Evolutionary conservation across 2,888 invertebrate genomes (phyloP).

Genomic region (Micoletzkya japonica): DNA sequence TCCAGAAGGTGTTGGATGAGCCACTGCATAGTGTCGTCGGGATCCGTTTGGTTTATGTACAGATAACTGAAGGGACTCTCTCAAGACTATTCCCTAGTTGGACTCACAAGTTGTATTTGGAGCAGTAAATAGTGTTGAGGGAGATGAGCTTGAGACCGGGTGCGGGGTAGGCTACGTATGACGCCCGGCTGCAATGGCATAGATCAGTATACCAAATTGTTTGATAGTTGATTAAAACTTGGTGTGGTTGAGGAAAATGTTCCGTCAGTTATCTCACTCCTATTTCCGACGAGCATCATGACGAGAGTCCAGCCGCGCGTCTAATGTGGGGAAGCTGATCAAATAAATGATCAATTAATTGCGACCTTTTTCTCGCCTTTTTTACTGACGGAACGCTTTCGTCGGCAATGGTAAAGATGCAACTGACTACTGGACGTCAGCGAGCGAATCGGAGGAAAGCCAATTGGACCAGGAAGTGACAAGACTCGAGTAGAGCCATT

Average conservation of each 20-base stretch:
- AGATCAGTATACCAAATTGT: slow-evolving; percentile 64
- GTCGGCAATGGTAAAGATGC: too few relatives aligned
- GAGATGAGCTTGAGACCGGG: slow-evolving; percentile 57
- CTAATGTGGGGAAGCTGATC: too few relatives aligned
- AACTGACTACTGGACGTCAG: slow-evolving; percentile 47
- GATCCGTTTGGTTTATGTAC: slow-evolving; percentile 81
- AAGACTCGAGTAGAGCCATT: slow-evolving; percentile 82
- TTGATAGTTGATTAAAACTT: slow-evolving; percentile 52
- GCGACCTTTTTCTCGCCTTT: too few relatives aligned
- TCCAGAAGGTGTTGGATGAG: slow-evolving; percentile 74
- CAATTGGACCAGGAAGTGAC: slow-evolving; percentile 79
- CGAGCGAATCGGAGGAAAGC: slow-evolving; percentile 70
- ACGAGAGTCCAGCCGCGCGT: too few relatives aligned
- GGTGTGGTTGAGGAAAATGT: too few relatives aligned
- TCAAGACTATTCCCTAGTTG: too few relatives aligned
- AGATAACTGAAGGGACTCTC: slow-evolving; percentile 72
- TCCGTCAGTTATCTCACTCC: too few relatives aligned
- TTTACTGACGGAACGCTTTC: not conserved
- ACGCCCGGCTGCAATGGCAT: slow-evolving; percentile 74
- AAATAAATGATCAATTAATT: too few relatives aligned
- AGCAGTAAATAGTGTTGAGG: slow-evolving; percentile 58
- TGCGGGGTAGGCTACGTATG: slow-evolving; percentile 75
- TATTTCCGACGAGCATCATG: slow-evolving; percentile 72
- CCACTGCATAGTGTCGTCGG: slow-evolving; percentile 80
- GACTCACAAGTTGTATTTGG: slow-evolving; percentile 64